Evolutionary conservation across 2,888 invertebrate species (phyloP).

Genomic region (Fabriciana adippe): DNA sequence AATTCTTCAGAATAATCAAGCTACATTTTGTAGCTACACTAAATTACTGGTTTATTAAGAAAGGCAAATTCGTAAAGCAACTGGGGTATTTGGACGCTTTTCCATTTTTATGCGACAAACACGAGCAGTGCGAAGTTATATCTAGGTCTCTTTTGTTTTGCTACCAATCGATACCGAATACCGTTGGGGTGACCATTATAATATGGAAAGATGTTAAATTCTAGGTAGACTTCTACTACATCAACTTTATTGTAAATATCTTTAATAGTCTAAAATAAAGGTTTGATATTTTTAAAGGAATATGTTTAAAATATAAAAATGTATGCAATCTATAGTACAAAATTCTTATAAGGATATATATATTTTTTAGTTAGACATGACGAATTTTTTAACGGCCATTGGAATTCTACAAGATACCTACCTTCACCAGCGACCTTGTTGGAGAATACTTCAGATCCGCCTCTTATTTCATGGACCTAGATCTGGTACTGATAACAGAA

Average conservation of each 20-base stretch:
- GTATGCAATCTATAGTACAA: not conserved
- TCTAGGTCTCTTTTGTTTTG: conserved; percentile 60
- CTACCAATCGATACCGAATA: conserved; percentile 68
- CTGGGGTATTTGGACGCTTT: conserved; percentile 58
- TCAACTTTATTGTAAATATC: too few relatives aligned
- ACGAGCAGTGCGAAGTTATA: conserved; percentile 60
- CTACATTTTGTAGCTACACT: conserved; percentile 40
- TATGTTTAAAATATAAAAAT: not conserved
- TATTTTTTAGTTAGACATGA: not conserved
- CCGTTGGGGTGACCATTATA: conserved; percentile 64
- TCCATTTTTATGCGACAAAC: conserved; percentile 76
- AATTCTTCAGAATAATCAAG: conserved; percentile 10
- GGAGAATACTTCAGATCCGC: not conserved
- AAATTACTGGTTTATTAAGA: conserved; percentile 19
- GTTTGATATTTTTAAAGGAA: not conserved
- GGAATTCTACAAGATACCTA: not conserved
- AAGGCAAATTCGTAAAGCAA: conserved; percentile 24
- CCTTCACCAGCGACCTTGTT: not conserved
- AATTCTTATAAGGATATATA: not conserved
- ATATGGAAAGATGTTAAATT: conserved; percentile 20
- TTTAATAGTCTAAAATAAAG: not conserved
- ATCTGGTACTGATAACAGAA: conserved; percentile 21
- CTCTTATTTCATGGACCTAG: conserved; percentile 6
- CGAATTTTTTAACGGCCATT: not conserved
- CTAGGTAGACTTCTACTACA: not conserved